These are phyloP conservation scores for Prolemur simus DNA, from an alignment of 2,113 vertebrate species.

Conservation along the genomic window DNA sequence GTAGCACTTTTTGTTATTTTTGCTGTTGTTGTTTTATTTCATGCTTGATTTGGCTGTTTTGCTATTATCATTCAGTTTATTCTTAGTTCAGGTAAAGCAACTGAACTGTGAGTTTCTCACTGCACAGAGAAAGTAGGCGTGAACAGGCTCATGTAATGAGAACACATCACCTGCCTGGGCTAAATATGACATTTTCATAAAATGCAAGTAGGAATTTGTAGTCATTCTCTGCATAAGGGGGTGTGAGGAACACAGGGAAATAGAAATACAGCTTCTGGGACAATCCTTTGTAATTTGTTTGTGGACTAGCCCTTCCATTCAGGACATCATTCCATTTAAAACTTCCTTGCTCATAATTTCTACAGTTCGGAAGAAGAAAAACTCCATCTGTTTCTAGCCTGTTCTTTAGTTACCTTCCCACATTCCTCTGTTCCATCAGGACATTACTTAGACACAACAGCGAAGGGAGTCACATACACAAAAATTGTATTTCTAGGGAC, in stretches of 20 bases:
- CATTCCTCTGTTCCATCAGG: background rate
- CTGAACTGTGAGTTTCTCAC: background rate
- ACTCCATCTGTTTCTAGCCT: background rate
- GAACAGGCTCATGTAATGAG: background rate
- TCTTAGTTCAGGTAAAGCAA: background rate
- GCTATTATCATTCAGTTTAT: background rate
- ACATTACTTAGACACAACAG: background rate
- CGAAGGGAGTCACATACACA: background rate
- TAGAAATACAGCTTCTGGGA: background rate
- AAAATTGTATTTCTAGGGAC: background rate
- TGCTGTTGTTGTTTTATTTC: background rate
- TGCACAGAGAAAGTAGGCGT: background rate
- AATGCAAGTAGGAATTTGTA: background rate
- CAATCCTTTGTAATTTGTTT: background rate
- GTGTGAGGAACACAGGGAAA: background rate
- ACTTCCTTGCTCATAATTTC: background rate
- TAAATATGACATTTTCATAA: background rate
- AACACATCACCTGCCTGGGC: background rate
- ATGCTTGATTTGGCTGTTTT: background rate
- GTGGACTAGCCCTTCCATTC: background rate
- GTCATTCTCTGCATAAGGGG: background rate
- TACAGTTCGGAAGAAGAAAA: conserved; percentile 1
- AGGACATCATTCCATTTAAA: background rate
- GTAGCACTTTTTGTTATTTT: background rate
- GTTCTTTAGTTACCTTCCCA: background rate